These are phyloP conservation scores for Lasius platythorax DNA, from an alignment of 2,888 invertebrate genomes.

Conservation along the genomic window DNA sequence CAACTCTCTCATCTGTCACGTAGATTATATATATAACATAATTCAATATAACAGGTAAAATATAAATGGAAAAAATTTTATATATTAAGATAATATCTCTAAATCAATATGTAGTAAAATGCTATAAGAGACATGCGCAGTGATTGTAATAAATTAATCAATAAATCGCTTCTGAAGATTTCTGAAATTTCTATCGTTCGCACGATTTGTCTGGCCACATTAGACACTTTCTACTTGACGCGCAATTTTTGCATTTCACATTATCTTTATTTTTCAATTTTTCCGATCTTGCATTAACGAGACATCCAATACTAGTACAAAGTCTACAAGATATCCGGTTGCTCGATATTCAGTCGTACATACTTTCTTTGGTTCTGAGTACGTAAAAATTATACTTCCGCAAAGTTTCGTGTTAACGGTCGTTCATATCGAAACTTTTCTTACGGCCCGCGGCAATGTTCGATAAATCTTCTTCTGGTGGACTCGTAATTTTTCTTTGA, in stretches of 20 bases:
- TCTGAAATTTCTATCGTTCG: not conserved
- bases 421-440: conserved; percentile 70
- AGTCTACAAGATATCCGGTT: not conserved
- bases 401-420: conserved; percentile 75
- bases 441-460: conserved; percentile 71
- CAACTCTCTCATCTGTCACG: not conserved
- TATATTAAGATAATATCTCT: not conserved
- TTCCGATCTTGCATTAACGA: not conserved
- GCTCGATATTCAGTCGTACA: conserved; percentile 15
- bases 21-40: not conserved
- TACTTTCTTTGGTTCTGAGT: conserved; percentile 51
- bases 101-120: not conserved
- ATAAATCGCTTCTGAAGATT: not conserved
- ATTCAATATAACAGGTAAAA: not conserved
- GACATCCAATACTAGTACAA: not conserved
- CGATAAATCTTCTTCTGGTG: conserved; percentile 69
- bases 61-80: not conserved
- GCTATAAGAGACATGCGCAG: not conserved
- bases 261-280: conserved; percentile 11
- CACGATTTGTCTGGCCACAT: not conserved
- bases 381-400: conserved; percentile 74
- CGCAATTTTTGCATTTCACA: not conserved
- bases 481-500: conserved; percentile 68
- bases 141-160: not conserved
- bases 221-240: not conserved